Percentiles rank a stretch among this genome's conserved stretches.
Evolutionary conservation across 2,888 invertebrate genomes (phyloP).

Genomic region (Pyralis farinalis): DNA sequence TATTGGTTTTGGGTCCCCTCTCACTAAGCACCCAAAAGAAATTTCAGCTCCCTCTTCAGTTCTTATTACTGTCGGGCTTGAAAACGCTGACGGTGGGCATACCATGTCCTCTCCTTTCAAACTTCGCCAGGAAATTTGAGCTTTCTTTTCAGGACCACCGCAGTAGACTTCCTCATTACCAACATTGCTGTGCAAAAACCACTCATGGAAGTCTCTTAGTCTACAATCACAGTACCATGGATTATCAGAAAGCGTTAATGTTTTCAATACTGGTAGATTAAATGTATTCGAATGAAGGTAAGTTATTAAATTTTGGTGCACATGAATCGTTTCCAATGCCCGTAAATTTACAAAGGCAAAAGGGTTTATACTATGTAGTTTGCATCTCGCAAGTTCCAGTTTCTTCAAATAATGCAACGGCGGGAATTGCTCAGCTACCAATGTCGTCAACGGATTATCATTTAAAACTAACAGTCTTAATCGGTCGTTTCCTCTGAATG

Average conservation of each 20-base stretch:
- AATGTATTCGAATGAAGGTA: conserved; percentile 79
- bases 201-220: conserved; percentile 89
- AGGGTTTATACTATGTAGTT: conserved; percentile 86
- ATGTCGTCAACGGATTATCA: conserved; percentile 88
- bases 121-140: conserved; percentile 87
- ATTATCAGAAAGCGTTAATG: conserved; percentile 90
- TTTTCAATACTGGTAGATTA: conserved; percentile 83
- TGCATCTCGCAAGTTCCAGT: conserved; percentile 90
- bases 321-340: conserved; percentile 90
- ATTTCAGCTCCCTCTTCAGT: conserved; percentile 91
- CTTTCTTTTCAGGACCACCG: conserved; percentile 84
- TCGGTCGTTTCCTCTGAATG: conserved; percentile 91
- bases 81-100: conserved; percentile 87
- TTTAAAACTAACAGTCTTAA: conserved; percentile 88
- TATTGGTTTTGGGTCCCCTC: conserved; percentile 90
- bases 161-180: conserved; percentile 88
- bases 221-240: conserved; percentile 96
- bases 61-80: conserved; percentile 80
- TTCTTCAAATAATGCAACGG: conserved; percentile 88
- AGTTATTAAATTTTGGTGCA: conserved; percentile 89
- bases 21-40: conserved; percentile 89
- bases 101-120: conserved; percentile 88
- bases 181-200: conserved; percentile 90
- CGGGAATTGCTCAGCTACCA: conserved; percentile 90
- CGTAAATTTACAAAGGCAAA: conserved; percentile 88